phyloP scores from a whole-genome alignment of 2,888 invertebrate genomes.

The Linyphia triangularis region DNA sequence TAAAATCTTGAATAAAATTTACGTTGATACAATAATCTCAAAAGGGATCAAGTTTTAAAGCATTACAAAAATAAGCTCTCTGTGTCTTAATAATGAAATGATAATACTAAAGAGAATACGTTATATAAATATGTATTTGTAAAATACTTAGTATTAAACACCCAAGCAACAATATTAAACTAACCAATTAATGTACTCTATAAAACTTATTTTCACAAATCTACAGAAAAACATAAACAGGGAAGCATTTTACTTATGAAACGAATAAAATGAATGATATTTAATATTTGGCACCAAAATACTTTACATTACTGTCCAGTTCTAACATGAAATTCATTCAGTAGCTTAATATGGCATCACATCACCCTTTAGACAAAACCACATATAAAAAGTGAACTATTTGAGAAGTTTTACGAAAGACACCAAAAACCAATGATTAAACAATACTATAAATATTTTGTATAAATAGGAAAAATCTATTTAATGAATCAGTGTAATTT shows the following conservation, averaged over 20 bases:
- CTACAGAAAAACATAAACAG: background rate
- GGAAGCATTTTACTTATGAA: background rate
- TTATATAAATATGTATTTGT: background rate
- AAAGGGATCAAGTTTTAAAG: background rate
- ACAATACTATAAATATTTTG: background rate
- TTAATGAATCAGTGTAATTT: background rate
- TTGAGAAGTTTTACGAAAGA: background rate
- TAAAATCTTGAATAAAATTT: background rate
- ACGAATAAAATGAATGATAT: background rate
- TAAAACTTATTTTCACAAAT: background rate
- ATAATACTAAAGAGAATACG: background rate
- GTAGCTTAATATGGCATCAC: background rate
- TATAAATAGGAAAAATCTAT: background rate
- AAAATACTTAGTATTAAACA: background rate
- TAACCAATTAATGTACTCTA: background rate
- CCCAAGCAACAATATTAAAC: background rate
- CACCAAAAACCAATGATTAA: background rate
- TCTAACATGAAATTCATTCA: background rate
- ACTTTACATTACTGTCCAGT: background rate
- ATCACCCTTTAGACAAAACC: background rate
- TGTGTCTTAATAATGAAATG: background rate
- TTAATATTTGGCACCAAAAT: slow-evolving; percentile 35
- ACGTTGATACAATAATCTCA: background rate
- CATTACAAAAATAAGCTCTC: background rate
- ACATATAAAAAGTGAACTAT: background rate